A percentile compares a stretch with the other conserved stretches of the same genome.
Conservation (phyloP, 2,113 vertebrate genomes). For the Pollimyrus isidori region DNA sequence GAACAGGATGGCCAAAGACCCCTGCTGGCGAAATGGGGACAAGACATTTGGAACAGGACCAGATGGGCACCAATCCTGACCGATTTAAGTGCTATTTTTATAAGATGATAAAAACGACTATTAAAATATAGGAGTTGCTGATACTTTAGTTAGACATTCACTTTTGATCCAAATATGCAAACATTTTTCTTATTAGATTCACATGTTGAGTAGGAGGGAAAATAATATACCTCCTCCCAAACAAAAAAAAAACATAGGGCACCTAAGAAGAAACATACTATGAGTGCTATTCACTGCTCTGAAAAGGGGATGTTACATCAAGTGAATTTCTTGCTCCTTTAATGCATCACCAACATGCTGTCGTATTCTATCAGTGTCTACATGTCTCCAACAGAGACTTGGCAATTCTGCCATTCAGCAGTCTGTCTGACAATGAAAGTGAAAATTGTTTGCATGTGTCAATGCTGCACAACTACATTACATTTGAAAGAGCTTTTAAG, state of each 20-base stretch:
- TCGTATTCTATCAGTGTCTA: not conserved
- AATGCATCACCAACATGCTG: not conserved
- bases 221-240: not conserved
- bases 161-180: not conserved
- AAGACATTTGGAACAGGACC: not conserved
- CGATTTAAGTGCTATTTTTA: not conserved
- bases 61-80: not conserved
- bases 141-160: not conserved
- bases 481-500: not conserved
- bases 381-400: not conserved
- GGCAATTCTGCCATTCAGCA: not conserved
- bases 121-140: not conserved
- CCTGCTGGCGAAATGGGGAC: not conserved
- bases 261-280: not conserved
- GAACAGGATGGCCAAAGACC: not conserved
- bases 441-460: not conserved
- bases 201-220: not conserved
- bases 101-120: not conserved
- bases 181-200: not conserved
- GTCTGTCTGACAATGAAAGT: not conserved
- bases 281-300: not conserved
- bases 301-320: not conserved
- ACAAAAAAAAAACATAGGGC: not conserved
- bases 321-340: not conserved
- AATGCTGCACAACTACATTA: not conserved